These are phyloP conservation scores for Eudasyphora cyanicolor DNA, from an alignment of 2,888 invertebrate genomes.

Conservation along the genomic window DNA sequence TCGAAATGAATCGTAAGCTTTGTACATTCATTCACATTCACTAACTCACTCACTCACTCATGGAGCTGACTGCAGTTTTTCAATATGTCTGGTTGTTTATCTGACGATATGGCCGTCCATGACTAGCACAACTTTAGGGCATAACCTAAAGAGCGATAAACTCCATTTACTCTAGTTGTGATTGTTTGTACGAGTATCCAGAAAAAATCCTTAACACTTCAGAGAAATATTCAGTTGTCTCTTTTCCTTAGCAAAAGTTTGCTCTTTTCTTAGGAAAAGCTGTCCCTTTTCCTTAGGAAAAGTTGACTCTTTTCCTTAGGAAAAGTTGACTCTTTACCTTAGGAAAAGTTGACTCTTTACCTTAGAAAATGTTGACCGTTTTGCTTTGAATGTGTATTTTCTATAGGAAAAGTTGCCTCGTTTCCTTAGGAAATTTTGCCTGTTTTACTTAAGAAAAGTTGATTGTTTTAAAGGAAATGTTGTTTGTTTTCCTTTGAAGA, in stretches of 20 bases:
- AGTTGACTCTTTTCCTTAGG: not conserved
- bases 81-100: not conserved
- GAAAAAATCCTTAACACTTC: too few relatives aligned
- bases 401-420: too few relatives aligned
- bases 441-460: too few relatives aligned
- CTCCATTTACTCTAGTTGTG: not conserved
- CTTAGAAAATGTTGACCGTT: too few relatives aligned
- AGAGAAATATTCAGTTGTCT: too few relatives aligned
- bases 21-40: not conserved
- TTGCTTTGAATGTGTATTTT: too few relatives aligned
- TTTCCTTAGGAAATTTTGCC: too few relatives aligned
- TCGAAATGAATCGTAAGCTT: slow-evolving; percentile 13
- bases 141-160: not conserved
- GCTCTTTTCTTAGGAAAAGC: not conserved
- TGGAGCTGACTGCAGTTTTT: too few relatives aligned
- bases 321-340: not conserved
- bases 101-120: not conserved
- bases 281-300: not conserved
- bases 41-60: too few relatives aligned
- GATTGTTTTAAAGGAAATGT: too few relatives aligned
- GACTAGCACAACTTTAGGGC: not conserved
- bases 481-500: too few relatives aligned
- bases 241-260: not conserved
- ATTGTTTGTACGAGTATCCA: too few relatives aligned
- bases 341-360: not conserved